Conservation (phyloP, 1,140 invertebrate genomes). For the Cydia strobilella region DNA sequence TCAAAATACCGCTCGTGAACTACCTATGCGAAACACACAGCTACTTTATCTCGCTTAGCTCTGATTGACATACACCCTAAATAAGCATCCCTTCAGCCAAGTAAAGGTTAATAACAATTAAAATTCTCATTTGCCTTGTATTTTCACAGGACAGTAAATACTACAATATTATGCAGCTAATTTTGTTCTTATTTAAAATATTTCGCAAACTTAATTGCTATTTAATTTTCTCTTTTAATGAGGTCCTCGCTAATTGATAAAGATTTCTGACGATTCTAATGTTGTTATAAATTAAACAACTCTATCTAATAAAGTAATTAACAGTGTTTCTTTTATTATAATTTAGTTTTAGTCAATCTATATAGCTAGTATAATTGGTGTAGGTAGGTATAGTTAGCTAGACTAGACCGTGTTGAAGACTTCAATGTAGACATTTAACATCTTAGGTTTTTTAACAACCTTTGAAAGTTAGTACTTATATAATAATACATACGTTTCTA, state of each 20-base stretch:
- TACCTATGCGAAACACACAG: too few species aligned
- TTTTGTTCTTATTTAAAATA: neutral
- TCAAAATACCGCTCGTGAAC: too few species aligned
- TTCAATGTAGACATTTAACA: too few species aligned
- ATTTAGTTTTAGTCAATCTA: neutral
- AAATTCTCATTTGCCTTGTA: neutral
- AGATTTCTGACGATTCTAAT: neutral
- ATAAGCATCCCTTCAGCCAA: neutral
- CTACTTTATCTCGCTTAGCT: neutral
- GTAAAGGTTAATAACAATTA: neutral
- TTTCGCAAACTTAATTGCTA: neutral
- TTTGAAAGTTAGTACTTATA: too few species aligned
- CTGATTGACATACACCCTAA: neutral
- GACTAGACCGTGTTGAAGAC: too few species aligned
- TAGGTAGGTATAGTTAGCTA: too few species aligned
- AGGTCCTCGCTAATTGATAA: neutral
- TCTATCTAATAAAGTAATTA: neutral
- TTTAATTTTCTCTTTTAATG: slow-evolving; percentile 5
- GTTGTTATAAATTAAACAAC: slow-evolving; percentile 1
- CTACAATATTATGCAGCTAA: slow-evolving; percentile 3
- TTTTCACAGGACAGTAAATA: slow-evolving; percentile 10
- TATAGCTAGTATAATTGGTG: neutral
- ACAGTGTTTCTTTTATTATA: neutral
- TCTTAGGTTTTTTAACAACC: too few species aligned
- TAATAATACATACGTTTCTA: too few species aligned